phyloP scores from a whole-genome alignment of 2,113 vertebrate species.

The Lophius piscatorius region DNA sequence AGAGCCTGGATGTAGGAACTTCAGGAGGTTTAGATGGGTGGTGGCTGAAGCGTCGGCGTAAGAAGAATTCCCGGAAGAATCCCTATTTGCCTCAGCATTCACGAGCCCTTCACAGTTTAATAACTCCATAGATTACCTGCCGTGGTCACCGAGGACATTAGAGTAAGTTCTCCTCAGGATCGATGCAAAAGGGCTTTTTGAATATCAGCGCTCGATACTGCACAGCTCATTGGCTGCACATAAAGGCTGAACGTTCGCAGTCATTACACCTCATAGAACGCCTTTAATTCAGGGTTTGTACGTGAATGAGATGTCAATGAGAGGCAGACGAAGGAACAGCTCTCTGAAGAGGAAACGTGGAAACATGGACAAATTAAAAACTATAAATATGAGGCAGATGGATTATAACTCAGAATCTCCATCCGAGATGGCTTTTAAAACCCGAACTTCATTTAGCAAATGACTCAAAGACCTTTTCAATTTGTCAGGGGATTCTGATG shows the following conservation, averaged over 20 bases:
- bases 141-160: conserved; percentile 79
- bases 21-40: conserved; percentile 29
- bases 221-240: conserved; percentile 76
- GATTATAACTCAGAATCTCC: not conserved
- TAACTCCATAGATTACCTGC: conserved; percentile 81
- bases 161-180: conserved; percentile 73
- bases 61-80: not conserved
- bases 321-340: conserved; percentile 20
- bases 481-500: conserved; percentile 31
- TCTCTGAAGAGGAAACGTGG: conserved; percentile 15
- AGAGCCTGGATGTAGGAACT: conserved; percentile 26
- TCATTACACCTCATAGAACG: conserved; percentile 70
- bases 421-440: conserved; percentile 10
- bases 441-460: not conserved
- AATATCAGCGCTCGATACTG: conserved; percentile 74
- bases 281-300: conserved; percentile 60
- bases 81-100: conserved; percentile 58
- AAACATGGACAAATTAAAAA: conserved; percentile 3
- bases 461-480: conserved; percentile 15
- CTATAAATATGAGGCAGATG: not conserved
- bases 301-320: conserved; percentile 31
- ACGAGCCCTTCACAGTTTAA: conserved; percentile 75
- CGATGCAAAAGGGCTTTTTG: conserved; percentile 71
- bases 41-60: conserved; percentile 30
- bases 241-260: conserved; percentile 38